Conservation (phyloP, 2,797 vertebrate species). For the Phaenicophaeus curvirostris region DNA sequence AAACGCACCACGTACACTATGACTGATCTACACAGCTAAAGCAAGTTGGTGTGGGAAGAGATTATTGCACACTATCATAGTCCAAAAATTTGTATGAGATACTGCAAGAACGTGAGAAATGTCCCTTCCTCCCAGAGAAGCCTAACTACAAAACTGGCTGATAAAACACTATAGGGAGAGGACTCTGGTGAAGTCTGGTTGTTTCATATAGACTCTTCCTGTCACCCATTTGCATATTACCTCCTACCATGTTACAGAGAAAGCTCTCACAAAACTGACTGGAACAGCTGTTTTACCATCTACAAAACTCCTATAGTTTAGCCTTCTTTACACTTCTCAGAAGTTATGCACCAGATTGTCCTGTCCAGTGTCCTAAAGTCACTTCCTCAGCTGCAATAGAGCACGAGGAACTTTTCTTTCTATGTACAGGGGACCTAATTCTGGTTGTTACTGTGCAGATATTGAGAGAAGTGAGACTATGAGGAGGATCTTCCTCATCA, state of each 20-base stretch:
- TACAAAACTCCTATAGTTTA: background rate
- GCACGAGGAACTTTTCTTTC: background rate
- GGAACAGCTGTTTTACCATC: background rate
- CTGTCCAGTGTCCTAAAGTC: background rate
- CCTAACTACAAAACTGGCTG: background rate
- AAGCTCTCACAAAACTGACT: background rate
- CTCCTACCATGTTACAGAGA: background rate
- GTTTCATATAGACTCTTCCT: background rate
- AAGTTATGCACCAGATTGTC: background rate
- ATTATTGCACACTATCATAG: background rate
- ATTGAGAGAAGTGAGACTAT: background rate
- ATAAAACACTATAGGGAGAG: background rate
- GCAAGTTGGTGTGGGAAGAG: background rate
- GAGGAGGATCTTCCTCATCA: background rate
- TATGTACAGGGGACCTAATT: background rate
- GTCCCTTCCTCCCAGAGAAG: background rate
- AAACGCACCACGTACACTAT: background rate
- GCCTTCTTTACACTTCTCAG: background rate
- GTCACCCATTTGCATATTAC: background rate
- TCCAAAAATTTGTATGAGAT: background rate
- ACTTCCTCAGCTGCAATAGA: background rate
- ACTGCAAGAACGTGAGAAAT: background rate
- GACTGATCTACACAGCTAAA: background rate
- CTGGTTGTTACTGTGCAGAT: background rate
- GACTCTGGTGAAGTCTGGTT: background rate